Base-by-base conservation (phyloP, 2,113 vertebrate species). In the Laterallus jamaicensis region DNA sequence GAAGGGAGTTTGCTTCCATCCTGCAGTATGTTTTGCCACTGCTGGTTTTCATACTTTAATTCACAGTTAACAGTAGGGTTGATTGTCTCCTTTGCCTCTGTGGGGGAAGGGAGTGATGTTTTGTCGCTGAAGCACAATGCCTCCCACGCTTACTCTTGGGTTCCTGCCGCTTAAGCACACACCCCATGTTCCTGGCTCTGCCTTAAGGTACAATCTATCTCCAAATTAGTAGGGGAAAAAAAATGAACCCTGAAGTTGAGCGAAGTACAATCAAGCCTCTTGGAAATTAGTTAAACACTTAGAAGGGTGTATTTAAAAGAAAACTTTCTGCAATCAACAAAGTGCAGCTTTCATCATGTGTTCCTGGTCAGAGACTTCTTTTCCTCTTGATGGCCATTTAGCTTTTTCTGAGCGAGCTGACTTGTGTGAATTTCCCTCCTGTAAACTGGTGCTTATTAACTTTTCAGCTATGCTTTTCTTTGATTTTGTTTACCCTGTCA, bases 281-380 rank as follows among this genome's bases (percentile, higher is more conserved):
- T 93, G 56, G 80, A 96, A 96, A 97, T 92, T 92, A 96, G 93
- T 95, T 93, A 88, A 97, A 96, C 73, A 62, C 73, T 93, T 92
- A 82, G 68, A 93, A 93, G 62, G 77, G 28, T 78, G 28, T 79
- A 92, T 97, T 95, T 96, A 96, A 92, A 94, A 93, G 70, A 90
- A 93, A 96, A 96, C 77, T 95, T 96, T 91, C 86, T 76, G 82
- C 93, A 95, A 88, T 94, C 88, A 96, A 88, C 83, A 77, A 79
- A 87, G 63, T 88, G 35, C 81, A 85, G 74, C 80, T 96, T 96
- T 96, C 83, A 91, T 96, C 83, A 35, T 76, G 66, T 92, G 74
- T 39, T 94, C 95, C 47, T 94, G 92, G 91, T 92, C 94, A 95
- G 80, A 88, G 90, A 58, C 50, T 94, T 95, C 60, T 62, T 94